Conservation (phyloP, 2,888 invertebrate species). For the Patella ulyssiponensis region DNA sequence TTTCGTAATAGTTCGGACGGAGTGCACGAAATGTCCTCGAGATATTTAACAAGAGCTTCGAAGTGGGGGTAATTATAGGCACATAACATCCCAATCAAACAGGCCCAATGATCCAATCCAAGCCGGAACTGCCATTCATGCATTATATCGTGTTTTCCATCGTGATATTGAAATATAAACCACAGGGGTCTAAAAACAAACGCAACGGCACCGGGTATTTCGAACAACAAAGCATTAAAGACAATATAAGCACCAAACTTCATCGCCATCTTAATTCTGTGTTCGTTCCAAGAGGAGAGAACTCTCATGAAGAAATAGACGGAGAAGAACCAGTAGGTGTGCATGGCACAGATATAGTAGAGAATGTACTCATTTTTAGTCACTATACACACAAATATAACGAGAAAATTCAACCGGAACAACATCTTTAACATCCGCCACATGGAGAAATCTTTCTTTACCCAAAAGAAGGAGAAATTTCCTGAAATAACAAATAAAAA, state of each 20-base stretch:
- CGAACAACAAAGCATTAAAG: slow-evolving; percentile 54
- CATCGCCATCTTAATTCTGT: slow-evolving; percentile 49
- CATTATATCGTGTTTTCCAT: slow-evolving; percentile 42
- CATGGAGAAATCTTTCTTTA: slow-evolving; percentile 54
- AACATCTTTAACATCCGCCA: slow-evolving; percentile 62
- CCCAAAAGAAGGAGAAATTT: slow-evolving; percentile 66
- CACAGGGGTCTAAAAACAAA: slow-evolving; percentile 51
- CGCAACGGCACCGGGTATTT: slow-evolving; percentile 45
- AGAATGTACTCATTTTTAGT: slow-evolving; percentile 62
- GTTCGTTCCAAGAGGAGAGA: slow-evolving; percentile 51
- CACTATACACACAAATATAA: slow-evolving; percentile 49
- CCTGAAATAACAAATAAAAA: slow-evolving; percentile 41
- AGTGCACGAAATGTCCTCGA: slow-evolving; percentile 35
- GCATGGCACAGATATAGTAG: slow-evolving; percentile 67
- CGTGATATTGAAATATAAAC: slow-evolving; percentile 49
- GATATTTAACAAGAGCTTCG: slow-evolving; percentile 49
- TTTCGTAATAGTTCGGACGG: slow-evolving; percentile 18
- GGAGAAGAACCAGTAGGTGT: slow-evolving; percentile 63
- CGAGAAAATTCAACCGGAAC: slow-evolving; percentile 64
- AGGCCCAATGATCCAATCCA: slow-evolving; percentile 62
- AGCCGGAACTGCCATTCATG: slow-evolving; percentile 60
- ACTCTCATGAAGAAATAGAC: slow-evolving; percentile 58
- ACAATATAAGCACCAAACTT: slow-evolving; percentile 53
- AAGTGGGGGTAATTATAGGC: slow-evolving; percentile 64
- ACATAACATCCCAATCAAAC: slow-evolving; percentile 60